These are phyloP conservation scores for Stenurella melanura DNA, from an alignment of 2,888 invertebrate species.

Conservation along the genomic window DNA sequence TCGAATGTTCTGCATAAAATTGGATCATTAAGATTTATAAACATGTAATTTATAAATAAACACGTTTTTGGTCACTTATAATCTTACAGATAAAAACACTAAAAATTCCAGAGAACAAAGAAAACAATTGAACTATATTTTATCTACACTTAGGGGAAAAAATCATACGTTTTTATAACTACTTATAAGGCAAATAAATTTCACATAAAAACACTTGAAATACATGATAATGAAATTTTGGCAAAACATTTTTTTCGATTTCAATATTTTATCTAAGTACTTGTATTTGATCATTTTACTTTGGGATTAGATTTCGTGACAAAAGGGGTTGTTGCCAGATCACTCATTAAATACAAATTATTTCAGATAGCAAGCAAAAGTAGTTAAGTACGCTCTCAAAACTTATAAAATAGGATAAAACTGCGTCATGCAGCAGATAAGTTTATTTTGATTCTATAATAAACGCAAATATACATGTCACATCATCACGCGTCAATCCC, in stretches of 20 bases:
- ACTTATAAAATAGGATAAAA: no score
- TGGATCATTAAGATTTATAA: background rate
- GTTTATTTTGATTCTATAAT: no score
- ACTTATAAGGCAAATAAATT: background rate
- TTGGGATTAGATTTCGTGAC: background rate
- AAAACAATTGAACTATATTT: background rate
- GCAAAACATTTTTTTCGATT: background rate
- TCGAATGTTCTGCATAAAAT: no score
- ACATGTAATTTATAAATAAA: background rate
- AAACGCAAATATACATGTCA: no score
- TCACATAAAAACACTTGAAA: conserved; percentile 5
- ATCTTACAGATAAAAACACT: background rate
- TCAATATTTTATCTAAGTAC: background rate
- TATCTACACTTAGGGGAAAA: background rate
- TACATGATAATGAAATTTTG: background rate
- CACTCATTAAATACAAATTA: no score
- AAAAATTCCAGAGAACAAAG: background rate
- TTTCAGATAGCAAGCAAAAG: no score
- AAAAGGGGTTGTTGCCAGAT: no score
- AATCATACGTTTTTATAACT: background rate
- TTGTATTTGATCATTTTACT: background rate
- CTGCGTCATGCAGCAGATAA: no score
- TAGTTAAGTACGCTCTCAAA: no score
- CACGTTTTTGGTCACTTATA: background rate
- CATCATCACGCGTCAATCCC: no score